Percentiles rank a stretch among this genome's conserved stretches.
Conservation (phyloP, 2,797 vertebrate genomes). For the Sebastiscus tertius region DNA sequence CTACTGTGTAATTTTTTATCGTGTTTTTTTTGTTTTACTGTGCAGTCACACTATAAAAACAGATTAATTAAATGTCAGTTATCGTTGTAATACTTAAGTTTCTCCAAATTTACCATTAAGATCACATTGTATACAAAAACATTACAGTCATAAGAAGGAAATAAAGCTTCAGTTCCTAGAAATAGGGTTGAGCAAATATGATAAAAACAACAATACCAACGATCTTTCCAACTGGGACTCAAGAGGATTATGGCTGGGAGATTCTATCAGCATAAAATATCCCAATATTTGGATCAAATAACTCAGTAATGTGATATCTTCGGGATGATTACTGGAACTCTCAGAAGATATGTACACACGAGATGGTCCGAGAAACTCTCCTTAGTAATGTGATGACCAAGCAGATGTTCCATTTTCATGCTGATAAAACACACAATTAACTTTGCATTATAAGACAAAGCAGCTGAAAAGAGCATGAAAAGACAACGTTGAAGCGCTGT, state of each 20-base stretch:
- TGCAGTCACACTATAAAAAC: not conserved
- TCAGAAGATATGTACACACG: not conserved
- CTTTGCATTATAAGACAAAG: not conserved
- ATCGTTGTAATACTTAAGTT: not conserved
- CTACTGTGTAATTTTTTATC: conserved; percentile 1
- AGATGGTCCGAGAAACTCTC: not conserved
- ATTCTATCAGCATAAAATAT: not conserved
- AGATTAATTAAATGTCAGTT: not conserved
- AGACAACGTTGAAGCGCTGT: not conserved
- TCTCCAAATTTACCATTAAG: not conserved
- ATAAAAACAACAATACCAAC: not conserved
- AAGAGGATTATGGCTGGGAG: not conserved
- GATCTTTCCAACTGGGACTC: not conserved
- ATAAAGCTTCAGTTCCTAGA: not conserved
- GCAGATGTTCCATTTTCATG: not conserved
- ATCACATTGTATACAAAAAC: not conserved
- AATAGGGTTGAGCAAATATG: not conserved
- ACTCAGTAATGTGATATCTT: not conserved
- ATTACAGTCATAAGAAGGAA: not conserved
- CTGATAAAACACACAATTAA: not conserved
- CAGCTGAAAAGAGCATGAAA: not conserved
- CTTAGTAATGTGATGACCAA: not conserved
- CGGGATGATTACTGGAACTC: not conserved
- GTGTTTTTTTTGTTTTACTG: not conserved
- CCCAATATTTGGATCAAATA: not conserved